A percentile compares a stretch with the other conserved stretches of the same genome.
These are phyloP conservation scores for Romanogobio albipinnatus DNA, from an alignment of 2,113 vertebrate species.

Conservation along the genomic window DNA sequence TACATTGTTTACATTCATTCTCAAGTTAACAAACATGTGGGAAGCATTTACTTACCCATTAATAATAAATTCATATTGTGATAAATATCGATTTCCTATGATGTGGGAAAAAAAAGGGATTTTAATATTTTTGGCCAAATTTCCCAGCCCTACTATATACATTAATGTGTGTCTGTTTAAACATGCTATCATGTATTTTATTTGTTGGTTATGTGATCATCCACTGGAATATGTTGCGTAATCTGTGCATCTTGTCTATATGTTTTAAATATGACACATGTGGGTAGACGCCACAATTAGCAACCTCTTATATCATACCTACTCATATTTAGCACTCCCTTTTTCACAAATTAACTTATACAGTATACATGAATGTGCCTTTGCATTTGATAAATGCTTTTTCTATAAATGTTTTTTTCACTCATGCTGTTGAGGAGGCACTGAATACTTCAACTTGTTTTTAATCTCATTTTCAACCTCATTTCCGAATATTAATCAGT, in stretches of 20 bases:
- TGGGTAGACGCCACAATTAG: background rate
- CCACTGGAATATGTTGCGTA: background rate
- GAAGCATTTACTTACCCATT: too few relatives aligned
- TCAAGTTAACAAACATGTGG: too few relatives aligned
- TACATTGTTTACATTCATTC: too few relatives aligned
- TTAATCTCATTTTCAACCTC: slow-evolving; percentile 57
- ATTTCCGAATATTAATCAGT: slow-evolving; percentile 62
- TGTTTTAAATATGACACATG: background rate
- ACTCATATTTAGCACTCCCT: background rate
- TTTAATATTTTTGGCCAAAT: too few relatives aligned
- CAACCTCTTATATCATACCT: background rate
- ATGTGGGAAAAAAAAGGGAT: too few relatives aligned
- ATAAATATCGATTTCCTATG: too few relatives aligned
- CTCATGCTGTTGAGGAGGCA: slow-evolving; percentile 19
- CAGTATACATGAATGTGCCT: background rate
- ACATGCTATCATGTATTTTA: background rate
- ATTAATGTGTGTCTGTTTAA: background rate
- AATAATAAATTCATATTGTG: too few relatives aligned
- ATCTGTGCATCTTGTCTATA: background rate
- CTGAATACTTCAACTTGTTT: slow-evolving; percentile 58
- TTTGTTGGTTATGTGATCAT: background rate
- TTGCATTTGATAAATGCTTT: background rate
- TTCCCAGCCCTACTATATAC: background rate
- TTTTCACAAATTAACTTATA: background rate
- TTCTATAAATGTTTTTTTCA: background rate